Conservation (phyloP, 53 echinoderm and acorn worm species). For the Holothuria leucospilota region DNA sequence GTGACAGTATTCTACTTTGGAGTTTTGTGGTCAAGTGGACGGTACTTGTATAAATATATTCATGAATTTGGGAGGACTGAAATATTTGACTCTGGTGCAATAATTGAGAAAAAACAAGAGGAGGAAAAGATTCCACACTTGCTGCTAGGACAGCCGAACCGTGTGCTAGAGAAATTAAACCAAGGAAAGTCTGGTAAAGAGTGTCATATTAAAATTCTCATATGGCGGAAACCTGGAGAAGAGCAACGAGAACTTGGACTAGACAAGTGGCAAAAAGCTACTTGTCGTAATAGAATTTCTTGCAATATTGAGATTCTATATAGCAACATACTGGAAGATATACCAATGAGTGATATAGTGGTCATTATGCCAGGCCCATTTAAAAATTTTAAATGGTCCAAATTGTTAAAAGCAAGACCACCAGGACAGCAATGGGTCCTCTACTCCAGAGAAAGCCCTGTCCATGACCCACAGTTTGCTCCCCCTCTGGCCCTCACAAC, state of each 20-base stretch:
- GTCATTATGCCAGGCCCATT: constrained; percentile 68
- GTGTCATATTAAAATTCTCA: constrained; percentile 12
- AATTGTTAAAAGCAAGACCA: constrained; percentile 53
- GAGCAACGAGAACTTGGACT: constrained; percentile 22
- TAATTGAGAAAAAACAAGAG: neutral
- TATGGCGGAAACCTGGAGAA: constrained; percentile 29
- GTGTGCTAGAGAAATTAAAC: constrained; percentile 12
- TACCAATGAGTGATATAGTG: constrained; percentile 48
- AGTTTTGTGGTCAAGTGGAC: constrained; percentile 22
- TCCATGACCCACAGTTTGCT: constrained; percentile 72
- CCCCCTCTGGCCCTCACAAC: constrained; percentile 40
- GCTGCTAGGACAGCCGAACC: neutral
- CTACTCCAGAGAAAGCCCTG: constrained; percentile 69
- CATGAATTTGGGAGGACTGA: constrained; percentile 17
- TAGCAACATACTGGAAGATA: constrained; percentile 57
- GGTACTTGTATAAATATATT: constrained; percentile 30
- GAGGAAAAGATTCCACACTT: neutral
- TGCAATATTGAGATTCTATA: constrained; percentile 64
- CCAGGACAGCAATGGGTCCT: constrained; percentile 71
- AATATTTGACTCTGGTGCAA: neutral
- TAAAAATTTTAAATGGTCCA: constrained; percentile 53
- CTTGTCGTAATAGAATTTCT: constrained; percentile 24
- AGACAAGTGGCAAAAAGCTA: constrained; percentile 36
- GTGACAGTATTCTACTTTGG: constrained; percentile 18
- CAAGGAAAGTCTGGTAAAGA: neutral